Evolutionary conservation across 2,113 vertebrate species (phyloP).

Genomic region (Nansenia antarctica): DNA sequence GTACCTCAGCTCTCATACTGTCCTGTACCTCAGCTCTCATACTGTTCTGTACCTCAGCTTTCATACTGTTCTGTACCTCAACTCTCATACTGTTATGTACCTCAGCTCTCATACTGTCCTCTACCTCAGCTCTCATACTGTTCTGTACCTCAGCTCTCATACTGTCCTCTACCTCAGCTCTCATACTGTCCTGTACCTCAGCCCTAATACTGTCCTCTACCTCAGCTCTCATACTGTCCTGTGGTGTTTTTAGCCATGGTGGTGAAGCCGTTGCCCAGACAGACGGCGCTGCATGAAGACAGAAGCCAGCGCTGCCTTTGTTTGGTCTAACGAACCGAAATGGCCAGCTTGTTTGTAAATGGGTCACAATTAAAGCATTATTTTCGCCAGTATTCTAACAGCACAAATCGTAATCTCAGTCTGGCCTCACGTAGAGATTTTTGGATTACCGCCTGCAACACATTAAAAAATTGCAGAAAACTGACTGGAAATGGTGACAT

Average conservation of each 20-base stretch:
- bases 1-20: no score
- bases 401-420: slow-evolving; percentile 54
- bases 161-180: no score
- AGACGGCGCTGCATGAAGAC: neutral
- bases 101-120: neutral
- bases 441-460: no score
- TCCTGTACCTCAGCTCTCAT: no score
- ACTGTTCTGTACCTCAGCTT: no score
- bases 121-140: neutral
- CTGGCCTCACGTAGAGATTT: no score
- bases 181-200: neutral
- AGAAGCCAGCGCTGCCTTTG: no score
- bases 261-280: no score
- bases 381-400: slow-evolving; percentile 39
- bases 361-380: slow-evolving; percentile 63
- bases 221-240: neutral
- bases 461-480: no score
- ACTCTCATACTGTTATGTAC: no score
- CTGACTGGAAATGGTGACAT: no score
- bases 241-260: neutral
- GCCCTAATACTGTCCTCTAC: neutral
- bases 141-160: neutral
- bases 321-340: no score
- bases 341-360: slow-evolving; percentile 53
- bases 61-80: neutral